Base-by-base conservation (phyloP, 2,113 vertebrate genomes). In the Furnarius figulus region DNA sequence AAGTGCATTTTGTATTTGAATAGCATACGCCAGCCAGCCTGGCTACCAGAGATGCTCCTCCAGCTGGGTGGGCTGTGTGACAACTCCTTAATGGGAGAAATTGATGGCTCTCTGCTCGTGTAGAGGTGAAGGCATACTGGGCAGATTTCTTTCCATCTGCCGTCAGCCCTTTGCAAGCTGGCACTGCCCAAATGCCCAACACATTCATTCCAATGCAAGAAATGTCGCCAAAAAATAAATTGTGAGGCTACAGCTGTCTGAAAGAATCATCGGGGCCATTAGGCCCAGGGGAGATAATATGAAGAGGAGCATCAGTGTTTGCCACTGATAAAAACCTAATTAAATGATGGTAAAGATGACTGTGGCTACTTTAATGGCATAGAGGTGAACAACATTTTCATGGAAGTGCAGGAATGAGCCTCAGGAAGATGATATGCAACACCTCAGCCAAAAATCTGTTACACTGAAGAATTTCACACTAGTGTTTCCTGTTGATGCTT, bases 81-180 rank as follows among this genome's bases (percentile, higher is more conserved):
- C 98, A 98, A 96, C 88, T 98, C 96, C 98, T 98, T 98, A 98
- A 98, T 98, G 97, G 98, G 97, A 94, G 96, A 98, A 98, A 98
- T 98, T 97, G 98, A 98, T 98, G 98, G 93, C 95, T 94, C 97
- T 98, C 95, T 97, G 97, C 96, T 97, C 71, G 3, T 96, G 97
- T 97, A 96, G 97, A 97, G 97, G 97, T 95, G 95, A 97, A 97
- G 97, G 95, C 97, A 95, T 93, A 97, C 95, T 96, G 97, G 97
- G 98, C 98, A 98, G 98, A 98, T 98, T 98, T 98, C 95, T 96
- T 95, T 97, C 98, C 98, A 98, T 98, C 98, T 98, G 98, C 98
- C 81, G 15, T 97, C 97, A 98, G 97, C 96, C 97, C 97, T 97
- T 97, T 97, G 91, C 98, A 98, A 98, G 97, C 98, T 98, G 98